Conservation (phyloP, 2,797 vertebrate species). For the Neosalanx taihuensis region DNA sequence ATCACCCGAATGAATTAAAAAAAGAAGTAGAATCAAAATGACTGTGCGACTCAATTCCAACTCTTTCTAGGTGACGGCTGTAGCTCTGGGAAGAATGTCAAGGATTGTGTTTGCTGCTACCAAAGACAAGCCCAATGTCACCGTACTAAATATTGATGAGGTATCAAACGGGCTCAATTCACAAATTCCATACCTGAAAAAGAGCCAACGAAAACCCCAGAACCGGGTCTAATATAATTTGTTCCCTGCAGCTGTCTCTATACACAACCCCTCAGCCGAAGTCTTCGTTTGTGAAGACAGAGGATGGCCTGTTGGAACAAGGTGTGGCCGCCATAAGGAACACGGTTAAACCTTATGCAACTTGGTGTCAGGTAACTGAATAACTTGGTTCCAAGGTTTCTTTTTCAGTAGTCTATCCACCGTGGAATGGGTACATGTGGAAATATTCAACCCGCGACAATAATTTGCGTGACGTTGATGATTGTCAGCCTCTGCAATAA, state of each 20-base stretch:
- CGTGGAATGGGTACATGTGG: not conserved
- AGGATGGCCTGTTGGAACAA: conserved; percentile 65
- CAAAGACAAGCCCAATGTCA: not conserved
- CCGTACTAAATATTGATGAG: conserved; percentile 39
- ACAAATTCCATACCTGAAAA: not conserved
- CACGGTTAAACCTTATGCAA: conserved; percentile 53
- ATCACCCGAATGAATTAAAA: too few species aligned
- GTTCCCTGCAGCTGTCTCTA: conserved; percentile 60
- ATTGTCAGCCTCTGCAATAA: not conserved
- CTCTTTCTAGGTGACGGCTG: conserved; percentile 18
- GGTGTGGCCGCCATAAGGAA: conserved; percentile 58
- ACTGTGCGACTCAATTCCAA: not conserved
- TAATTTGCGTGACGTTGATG: not conserved
- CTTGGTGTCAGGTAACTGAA: conserved; percentile 57
- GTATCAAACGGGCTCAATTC: not conserved
- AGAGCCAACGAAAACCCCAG: not conserved
- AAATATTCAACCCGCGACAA: not conserved
- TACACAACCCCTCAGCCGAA: conserved; percentile 56
- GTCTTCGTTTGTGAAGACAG: conserved; percentile 39
- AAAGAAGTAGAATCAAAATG: not conserved
- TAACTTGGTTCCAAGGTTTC: not conserved
- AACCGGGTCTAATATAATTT: too few species aligned
- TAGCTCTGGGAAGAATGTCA: conserved; percentile 12
- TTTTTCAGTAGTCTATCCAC: not conserved
- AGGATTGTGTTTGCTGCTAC: conserved; percentile 43